These are phyloP conservation scores for Drosophila murphyi DNA, from an alignment of 1,140 invertebrate species.

Conservation along the genomic window DNA sequence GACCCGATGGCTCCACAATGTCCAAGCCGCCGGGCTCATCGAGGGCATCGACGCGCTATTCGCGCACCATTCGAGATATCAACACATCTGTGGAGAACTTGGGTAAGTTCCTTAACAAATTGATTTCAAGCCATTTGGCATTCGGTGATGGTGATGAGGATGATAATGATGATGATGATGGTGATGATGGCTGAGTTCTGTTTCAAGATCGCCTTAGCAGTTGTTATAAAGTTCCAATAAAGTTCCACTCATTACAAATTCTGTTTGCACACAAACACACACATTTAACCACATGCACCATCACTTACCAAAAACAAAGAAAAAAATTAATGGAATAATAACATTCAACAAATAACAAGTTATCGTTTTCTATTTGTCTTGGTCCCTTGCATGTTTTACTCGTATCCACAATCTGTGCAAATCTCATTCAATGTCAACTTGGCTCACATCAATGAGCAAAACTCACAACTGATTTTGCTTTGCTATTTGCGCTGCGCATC, in stretches of 20 bases:
- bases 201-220: slow-evolving; percentile 52
- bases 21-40: slow-evolving; percentile 84
- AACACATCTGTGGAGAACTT: slow-evolving; percentile 90
- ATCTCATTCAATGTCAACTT: slow-evolving; percentile 25
- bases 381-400: slow-evolving; percentile 32
- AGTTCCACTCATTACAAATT: slow-evolving; percentile 42
- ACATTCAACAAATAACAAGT: slow-evolving; percentile 30
- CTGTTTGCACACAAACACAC: slow-evolving; percentile 40
- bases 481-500: slow-evolving; percentile 41
- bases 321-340: neutral
- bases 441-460: slow-evolving; percentile 19
- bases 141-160: slow-evolving; percentile 27
- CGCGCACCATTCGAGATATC: slow-evolving; percentile 88
- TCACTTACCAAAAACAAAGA: slow-evolving; percentile 6
- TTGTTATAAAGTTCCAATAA: slow-evolving; percentile 41
- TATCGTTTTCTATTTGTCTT: slow-evolving; percentile 43
- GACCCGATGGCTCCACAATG: slow-evolving; percentile 62
- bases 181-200: slow-evolving; percentile 47
- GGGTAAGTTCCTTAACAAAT: slow-evolving; percentile 85
- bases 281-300: slow-evolving; percentile 12
- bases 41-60: slow-evolving; percentile 84
- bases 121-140: slow-evolving; percentile 50
- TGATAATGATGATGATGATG: neutral
- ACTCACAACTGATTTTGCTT: slow-evolving; percentile 30
- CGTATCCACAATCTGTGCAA: slow-evolving; percentile 19